Evolutionary conservation across 2,113 vertebrate genomes (phyloP).

Genomic region (Rhea pennata): DNA sequence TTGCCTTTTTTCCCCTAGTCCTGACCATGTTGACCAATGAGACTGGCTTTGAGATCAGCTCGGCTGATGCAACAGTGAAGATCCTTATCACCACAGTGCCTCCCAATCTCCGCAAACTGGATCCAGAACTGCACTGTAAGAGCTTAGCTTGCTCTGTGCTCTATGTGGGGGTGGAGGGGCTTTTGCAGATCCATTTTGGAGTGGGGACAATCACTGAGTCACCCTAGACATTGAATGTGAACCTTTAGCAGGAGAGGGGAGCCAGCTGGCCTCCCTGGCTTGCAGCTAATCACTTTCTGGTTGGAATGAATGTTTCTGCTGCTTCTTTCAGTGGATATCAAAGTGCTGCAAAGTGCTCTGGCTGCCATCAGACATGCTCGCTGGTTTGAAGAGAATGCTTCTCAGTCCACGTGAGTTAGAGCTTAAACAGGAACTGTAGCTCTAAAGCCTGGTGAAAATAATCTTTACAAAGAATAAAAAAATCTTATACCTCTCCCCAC

Average conservation of each 20-base stretch:
- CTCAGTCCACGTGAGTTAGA: slow-evolving; percentile 92
- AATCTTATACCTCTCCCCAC: too few relatives aligned
- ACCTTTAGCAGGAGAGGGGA: neutral
- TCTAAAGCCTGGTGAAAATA: fast-evolving
- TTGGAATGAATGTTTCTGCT: neutral
- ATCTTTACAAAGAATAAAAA: neutral
- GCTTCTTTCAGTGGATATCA: slow-evolving; percentile 91
- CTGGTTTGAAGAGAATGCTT: slow-evolving; percentile 99
- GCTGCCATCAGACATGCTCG: slow-evolving; percentile 95
- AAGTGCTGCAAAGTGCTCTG: slow-evolving; percentile 95
- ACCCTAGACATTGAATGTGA: neutral
- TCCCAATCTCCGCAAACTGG: slow-evolving; percentile 95
- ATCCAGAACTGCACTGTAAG: slow-evolving; percentile 93
- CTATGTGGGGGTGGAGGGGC: fast-evolving
- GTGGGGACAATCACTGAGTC: neutral
- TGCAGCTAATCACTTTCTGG: neutral
- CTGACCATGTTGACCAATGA: slow-evolving; percentile 97
- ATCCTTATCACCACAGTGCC: slow-evolving; percentile 97
- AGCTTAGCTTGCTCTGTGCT: neutral
- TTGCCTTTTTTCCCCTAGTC: slow-evolving; percentile 71
- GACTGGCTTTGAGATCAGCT: slow-evolving; percentile 97
- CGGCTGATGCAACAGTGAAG: slow-evolving; percentile 93
- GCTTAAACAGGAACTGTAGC: fast-evolving
- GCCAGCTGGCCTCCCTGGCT: neutral
- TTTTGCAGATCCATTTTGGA: too few relatives aligned